Conservation (phyloP, 2,888 invertebrate genomes). For the Sarcophaga rosellei region DNA sequence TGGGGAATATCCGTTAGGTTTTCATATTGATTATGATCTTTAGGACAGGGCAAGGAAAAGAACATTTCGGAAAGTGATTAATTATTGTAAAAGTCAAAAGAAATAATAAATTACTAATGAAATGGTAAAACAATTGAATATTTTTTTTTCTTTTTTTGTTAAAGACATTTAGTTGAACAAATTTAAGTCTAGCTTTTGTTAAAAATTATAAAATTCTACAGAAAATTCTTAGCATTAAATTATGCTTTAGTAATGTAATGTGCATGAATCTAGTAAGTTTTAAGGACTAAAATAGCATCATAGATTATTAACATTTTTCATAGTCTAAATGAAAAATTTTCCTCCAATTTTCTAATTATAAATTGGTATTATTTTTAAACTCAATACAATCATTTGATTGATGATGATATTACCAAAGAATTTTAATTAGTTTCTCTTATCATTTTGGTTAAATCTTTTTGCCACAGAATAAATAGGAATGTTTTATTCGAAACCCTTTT, state of each 20-base stretch:
- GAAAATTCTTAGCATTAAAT: too few relatives aligned
- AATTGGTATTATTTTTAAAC: not conserved
- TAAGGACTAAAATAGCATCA: too few relatives aligned
- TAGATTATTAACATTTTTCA: too few relatives aligned
- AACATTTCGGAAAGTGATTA: slow-evolving; percentile 52
- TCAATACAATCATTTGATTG: slow-evolving; percentile 48
- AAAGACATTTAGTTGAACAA: not conserved
- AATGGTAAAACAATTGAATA: not conserved
- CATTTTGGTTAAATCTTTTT: slow-evolving; percentile 18
- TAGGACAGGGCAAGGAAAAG: slow-evolving; percentile 37
- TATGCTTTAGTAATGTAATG: too few relatives aligned
- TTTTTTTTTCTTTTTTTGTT: not conserved
- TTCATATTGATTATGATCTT: slow-evolving; percentile 60
- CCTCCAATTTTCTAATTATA: too few relatives aligned
- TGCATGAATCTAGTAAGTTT: too few relatives aligned
- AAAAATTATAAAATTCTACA: too few relatives aligned
- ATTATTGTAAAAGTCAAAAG: not conserved
- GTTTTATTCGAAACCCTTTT: too few relatives aligned
- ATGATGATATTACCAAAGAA: slow-evolving; percentile 37
- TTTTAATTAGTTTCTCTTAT: slow-evolving; percentile 62
- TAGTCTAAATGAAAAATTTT: too few relatives aligned
- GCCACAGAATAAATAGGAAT: too few relatives aligned
- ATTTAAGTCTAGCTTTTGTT: too few relatives aligned
- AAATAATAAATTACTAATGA: not conserved
- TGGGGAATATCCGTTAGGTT: slow-evolving; percentile 37